Base-by-base conservation (phyloP, 2,113 vertebrate genomes). In the Paedocypris sp. region DNA sequence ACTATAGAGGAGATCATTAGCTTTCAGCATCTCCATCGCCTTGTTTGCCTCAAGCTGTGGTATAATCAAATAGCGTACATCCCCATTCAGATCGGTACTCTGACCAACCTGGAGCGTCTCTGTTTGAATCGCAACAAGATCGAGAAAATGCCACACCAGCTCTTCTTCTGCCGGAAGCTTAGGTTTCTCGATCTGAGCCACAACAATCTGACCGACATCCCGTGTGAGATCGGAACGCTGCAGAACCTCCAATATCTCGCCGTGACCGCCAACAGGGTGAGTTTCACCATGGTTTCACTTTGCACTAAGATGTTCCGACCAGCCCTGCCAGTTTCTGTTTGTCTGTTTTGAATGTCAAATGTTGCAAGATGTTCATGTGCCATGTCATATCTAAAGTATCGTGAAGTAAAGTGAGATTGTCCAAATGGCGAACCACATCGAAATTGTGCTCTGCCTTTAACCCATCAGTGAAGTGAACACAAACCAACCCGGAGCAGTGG, bases 1-100 rank as follows among this genome's bases (percentile, higher is more conserved):
- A 99, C 95, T 62, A 96, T 99, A 0, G 95, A 99, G 69, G 95
- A 99, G 83, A 99, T 99, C 73, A 98, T 99, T 70, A 98, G 95
- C 81, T 98, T 98, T 81, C 95, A 99, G 82, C 95, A 98, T 75
- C 83, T 99, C 11, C 91, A 96, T 75, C 88, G 94, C 67, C 92
- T 99, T 66, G 92, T 93, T 67, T 97, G 94, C 88, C 91, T 99
- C 82, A 99, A 99, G 69, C 65, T 99, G 70, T 99, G 95, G 95
- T 99, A 99, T 80, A 99, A 99, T 85, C 93, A 99, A 80, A 99
- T 99, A 3, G 94, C 94, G 83, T 99, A 99, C 79, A 97, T 99
- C 75, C 95, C 95, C 68, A 90, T 98, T 76, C 95, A 99, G 71
- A 92, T 99, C 15, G 95, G 95, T 82, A 98, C 90, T 49, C 82